Evolutionary conservation across 35 echinoderm and acorn worm genomes (phyloP).

Genomic region (Stichopus chloronotus): DNA sequence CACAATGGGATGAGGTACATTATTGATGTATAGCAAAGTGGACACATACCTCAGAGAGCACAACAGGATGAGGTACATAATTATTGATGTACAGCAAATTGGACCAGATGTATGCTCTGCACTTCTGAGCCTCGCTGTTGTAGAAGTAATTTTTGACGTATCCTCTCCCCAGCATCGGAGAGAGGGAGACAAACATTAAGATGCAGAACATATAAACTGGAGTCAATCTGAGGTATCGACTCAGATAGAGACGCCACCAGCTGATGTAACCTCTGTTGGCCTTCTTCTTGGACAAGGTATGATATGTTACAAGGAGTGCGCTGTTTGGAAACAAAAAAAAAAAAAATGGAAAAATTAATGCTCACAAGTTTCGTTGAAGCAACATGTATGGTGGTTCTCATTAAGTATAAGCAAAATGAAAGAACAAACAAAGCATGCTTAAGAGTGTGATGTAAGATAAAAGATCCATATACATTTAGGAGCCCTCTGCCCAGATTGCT

Average conservation of each 20-base stretch:
- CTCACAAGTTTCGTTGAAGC: too few relatives aligned
- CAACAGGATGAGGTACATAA: not conserved
- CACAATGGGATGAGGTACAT: not conserved
- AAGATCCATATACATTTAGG: too few relatives aligned
- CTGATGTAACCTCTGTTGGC: not conserved
- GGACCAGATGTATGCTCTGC: not conserved
- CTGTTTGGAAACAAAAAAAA: not conserved
- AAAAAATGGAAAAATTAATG: not conserved
- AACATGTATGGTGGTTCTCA: too few relatives aligned
- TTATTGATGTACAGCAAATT: conserved; percentile 38
- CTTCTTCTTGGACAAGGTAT: not conserved
- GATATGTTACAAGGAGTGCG: conserved; percentile 6
- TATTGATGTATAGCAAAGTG: conserved; percentile 18
- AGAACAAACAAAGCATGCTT: too few relatives aligned
- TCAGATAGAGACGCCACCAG: not conserved
- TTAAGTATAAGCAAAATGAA: too few relatives aligned
- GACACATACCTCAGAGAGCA: not conserved
- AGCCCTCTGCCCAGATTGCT: too few relatives aligned
- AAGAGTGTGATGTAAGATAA: too few relatives aligned
- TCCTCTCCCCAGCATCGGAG: not conserved
- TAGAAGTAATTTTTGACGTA: not conserved
- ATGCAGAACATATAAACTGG: conserved; percentile 24
- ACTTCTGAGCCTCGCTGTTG: not conserved
- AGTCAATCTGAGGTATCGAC: conserved; percentile 26
- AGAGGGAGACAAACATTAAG: not conserved